Evolutionary conservation across 1,140 invertebrate genomes (phyloP).

Genomic region (Nebria ingens): DNA sequence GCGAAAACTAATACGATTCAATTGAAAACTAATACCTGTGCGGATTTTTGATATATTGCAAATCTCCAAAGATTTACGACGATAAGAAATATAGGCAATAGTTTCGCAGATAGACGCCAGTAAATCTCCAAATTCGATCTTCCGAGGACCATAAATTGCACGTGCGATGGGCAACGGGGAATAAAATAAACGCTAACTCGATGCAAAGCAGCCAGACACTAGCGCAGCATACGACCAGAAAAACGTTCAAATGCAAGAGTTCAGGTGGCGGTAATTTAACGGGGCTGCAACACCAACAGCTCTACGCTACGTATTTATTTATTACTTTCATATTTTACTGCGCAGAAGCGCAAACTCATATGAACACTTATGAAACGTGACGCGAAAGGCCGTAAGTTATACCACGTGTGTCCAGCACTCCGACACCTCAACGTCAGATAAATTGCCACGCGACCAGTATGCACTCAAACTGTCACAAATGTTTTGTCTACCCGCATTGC

Average conservation of each 20-base stretch:
- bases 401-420: neutral
- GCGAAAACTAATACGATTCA: conserved; percentile 12
- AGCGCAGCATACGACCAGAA: neutral
- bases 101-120: conserved; percentile 28
- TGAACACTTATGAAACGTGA: neutral
- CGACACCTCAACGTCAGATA: neutral
- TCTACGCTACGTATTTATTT: conserved; percentile 2
- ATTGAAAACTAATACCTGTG: conserved; percentile 13
- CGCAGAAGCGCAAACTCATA: neutral
- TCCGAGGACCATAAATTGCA: conserved; percentile 32
- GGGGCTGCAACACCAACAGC: neutral
- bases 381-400: neutral
- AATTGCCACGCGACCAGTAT: neutral
- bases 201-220: conserved; percentile 14
- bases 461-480: conserved; percentile 3
- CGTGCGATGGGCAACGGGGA: conserved; percentile 26
- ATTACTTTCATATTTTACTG: neutral
- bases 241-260: neutral
- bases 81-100: conserved; percentile 28
- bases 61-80: conserved; percentile 24
- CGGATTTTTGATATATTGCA: conserved; percentile 26
- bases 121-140: conserved; percentile 33
- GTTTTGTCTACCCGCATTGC: conserved; percentile 3
- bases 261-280: neutral
- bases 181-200: conserved; percentile 15